phyloP scores from a whole-genome alignment of 2,113 vertebrate species.

The Epinephelus lanceolatus region DNA sequence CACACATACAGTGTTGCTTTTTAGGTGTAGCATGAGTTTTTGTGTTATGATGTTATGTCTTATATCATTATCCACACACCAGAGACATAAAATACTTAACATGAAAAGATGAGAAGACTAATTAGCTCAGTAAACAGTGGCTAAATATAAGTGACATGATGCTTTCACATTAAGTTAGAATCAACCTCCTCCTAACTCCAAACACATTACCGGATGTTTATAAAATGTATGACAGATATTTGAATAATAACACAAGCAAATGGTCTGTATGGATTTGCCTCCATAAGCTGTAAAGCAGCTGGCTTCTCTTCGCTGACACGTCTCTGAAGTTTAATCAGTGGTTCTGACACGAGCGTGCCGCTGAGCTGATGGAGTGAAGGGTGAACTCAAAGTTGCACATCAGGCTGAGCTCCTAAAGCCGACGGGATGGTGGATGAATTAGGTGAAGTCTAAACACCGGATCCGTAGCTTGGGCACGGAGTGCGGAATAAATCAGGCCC shows the following conservation, averaged over 20 bases:
- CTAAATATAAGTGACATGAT: not conserved
- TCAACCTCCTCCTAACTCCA: conserved; percentile 2
- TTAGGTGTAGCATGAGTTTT: not conserved
- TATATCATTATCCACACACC: conserved; percentile 15
- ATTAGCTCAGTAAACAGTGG: conserved; percentile 32
- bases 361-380: conserved; percentile 52
- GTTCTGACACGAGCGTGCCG: conserved; percentile 46
- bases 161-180: conserved; percentile 16
- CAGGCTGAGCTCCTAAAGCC: conserved; percentile 41
- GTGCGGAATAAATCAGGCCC: conserved; percentile 65
- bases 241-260: conserved; percentile 41
- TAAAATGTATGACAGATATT: conserved; percentile 27
- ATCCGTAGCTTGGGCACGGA: conserved; percentile 52
- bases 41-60: conserved; percentile 3
- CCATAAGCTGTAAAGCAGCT: conserved; percentile 56
- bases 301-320: conserved; percentile 36
- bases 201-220: conserved; percentile 23
- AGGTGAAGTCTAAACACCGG: conserved; percentile 68
- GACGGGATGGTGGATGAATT: conserved; percentile 64
- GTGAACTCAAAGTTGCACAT: conserved; percentile 45
- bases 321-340: conserved; percentile 57
- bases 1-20: not conserved
- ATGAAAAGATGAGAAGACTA: conserved; percentile 4
- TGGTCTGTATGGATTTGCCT: conserved; percentile 48
- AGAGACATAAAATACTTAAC: conserved; percentile 6